Conservation (phyloP, 2,113 vertebrate genomes). For the Tursiops truncatus region DNA sequence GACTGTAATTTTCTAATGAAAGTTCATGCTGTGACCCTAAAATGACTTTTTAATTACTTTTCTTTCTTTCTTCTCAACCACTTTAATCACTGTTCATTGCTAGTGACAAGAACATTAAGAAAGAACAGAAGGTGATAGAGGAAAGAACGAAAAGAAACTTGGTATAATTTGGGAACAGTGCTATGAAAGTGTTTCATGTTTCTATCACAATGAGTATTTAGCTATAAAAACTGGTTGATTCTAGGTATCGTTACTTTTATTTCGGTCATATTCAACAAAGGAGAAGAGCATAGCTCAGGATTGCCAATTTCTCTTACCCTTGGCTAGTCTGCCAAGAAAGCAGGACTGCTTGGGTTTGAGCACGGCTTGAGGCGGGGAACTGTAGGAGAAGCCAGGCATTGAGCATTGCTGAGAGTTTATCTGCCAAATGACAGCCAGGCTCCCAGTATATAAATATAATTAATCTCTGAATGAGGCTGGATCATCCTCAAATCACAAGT, state of each 20-base stretch:
- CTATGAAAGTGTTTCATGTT: neutral
- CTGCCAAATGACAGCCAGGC: neutral
- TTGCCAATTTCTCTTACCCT: neutral
- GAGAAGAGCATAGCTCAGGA: neutral
- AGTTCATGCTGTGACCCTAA: neutral
- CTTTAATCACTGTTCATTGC: neutral
- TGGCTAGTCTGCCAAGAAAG: neutral
- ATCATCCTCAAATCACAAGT: neutral
- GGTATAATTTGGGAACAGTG: neutral
- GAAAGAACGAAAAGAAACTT: neutral
- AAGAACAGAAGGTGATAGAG: neutral
- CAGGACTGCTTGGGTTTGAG: neutral
- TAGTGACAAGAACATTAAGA: neutral
- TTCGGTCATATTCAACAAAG: neutral
- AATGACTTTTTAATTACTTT: conserved; percentile 1
- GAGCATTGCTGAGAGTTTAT: neutral
- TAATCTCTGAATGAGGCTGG: neutral
- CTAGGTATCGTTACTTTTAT: neutral
- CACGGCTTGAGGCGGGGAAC: neutral
- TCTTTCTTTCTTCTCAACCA: neutral
- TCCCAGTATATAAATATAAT: neutral
- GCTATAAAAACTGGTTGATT: neutral
- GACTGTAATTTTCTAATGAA: neutral
- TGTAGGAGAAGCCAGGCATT: neutral
- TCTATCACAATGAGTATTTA: neutral